Evolutionary conservation across 2,797 vertebrate species (phyloP), one percentile per base, ranked within the genome.

Genomic region (Spinibarbus caldwelli): DNA sequence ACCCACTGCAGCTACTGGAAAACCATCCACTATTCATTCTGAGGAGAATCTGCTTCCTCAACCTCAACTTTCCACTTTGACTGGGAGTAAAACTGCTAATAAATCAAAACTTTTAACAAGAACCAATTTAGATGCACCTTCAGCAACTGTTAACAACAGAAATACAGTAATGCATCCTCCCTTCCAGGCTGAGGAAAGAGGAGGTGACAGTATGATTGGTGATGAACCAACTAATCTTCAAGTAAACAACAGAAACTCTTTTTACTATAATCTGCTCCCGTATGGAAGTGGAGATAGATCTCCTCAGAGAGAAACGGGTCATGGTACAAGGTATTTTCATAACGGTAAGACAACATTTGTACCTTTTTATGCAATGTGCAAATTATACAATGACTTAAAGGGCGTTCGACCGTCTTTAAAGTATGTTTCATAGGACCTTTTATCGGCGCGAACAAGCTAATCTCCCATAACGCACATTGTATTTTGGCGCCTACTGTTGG

Each of bases 281-380:
- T 85, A 90, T 3, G 88, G 92, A 73, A 89, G 82, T 17, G 91
- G 90, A 45, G 90, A 89, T 88, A 90, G 90, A 86, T 52, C 88
- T 26, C 89, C 82, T 31, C 86, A 91, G 47, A 89, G 91, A 0
- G 90, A 88, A 57, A 73, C 91, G 2, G 95, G 94, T 4, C 92
- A 92, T 2, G 94, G 94, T 34, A 95, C 94, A 89, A 92, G 93
- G 47, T 92, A 93, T 89, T 96, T 95, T 85, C 94, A 95, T 79
- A 91, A 95, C 0, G 96, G 96, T 96, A 91, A 92, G n/a, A 52
- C 59, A 64, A 67, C 10, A 41, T 15, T 59, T 82, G 1, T 0
- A 21, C 0, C 5, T 29, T 41, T 29, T 78, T 3, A 43, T n/a
- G 11, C 36, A 19, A 29, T 11, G 15, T 43, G 9, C 2, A 2